Conservation (phyloP, 2,888 invertebrate species). For the Nysson spinosus region DNA sequence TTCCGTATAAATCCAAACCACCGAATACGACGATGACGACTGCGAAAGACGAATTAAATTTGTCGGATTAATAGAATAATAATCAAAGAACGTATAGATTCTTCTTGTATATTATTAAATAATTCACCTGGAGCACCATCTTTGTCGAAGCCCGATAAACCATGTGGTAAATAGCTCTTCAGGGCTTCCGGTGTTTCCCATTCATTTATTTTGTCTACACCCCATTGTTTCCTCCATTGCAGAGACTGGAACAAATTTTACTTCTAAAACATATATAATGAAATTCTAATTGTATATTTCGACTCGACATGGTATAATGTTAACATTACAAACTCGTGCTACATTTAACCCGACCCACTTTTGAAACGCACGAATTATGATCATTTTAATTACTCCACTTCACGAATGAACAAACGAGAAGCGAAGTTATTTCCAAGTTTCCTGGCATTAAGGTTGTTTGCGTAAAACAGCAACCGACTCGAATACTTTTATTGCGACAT, state of each 20-base stretch:
- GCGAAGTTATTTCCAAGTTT: too few species aligned
- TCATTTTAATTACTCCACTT: too few species aligned
- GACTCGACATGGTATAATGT: too few species aligned
- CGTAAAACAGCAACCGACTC: too few species aligned
- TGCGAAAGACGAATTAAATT: too few species aligned
- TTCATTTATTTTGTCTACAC: conserved; percentile 83
- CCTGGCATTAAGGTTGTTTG: too few species aligned
- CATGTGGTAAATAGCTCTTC: conserved; percentile 86
- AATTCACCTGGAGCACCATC: conserved; percentile 86
- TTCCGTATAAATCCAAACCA: conserved; percentile 88
- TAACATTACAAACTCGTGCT: too few species aligned
- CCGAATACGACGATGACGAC: conserved; percentile 90
- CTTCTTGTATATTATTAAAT: neutral
- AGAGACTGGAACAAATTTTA: conserved; percentile 80
- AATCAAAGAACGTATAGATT: neutral
- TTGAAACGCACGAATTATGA: too few species aligned
- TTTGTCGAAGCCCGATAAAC: conserved; percentile 88
- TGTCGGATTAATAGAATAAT: neutral
- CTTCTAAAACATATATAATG: too few species aligned
- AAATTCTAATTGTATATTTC: too few species aligned
- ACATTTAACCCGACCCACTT: too few species aligned
- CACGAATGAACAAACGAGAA: too few species aligned
- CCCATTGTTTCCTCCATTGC: conserved; percentile 87
- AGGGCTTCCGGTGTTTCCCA: conserved; percentile 87
- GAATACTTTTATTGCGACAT: neutral